Evolutionary conservation across 2,797 vertebrate species (phyloP).

Genomic region (Helarctos malayanus): DNA sequence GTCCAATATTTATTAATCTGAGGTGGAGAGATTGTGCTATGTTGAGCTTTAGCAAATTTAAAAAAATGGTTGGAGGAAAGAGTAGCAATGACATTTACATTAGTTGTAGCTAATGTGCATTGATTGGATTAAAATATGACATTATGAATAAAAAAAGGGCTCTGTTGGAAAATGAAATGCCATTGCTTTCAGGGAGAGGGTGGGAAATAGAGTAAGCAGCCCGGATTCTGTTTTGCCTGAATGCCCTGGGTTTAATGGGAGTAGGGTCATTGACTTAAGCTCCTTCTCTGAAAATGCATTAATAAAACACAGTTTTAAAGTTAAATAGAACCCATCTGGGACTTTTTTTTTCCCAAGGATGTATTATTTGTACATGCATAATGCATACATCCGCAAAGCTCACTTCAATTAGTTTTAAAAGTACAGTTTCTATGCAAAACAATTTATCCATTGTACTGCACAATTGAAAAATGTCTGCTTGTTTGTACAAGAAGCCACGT

Average conservation of each 20-base stretch:
- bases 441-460: constrained; percentile 31
- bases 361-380: constrained; percentile 57
- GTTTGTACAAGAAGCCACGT: constrained; percentile 14
- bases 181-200: constrained; percentile 22
- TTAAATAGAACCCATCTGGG: constrained; percentile 54
- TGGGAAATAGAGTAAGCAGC: neutral
- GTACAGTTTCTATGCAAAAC: constrained; percentile 61
- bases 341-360: neutral
- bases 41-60: constrained; percentile 59
- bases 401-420: constrained; percentile 69
- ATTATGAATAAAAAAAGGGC: constrained; percentile 73
- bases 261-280: constrained; percentile 66
- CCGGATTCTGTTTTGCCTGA: neutral
- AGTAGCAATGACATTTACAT: constrained; percentile 84
- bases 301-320: constrained; percentile 70
- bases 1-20: constrained; percentile 60
- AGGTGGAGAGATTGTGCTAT: constrained; percentile 47
- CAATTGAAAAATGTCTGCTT: constrained; percentile 68
- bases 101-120: constrained; percentile 84
- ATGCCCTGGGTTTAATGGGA: constrained; percentile 44
- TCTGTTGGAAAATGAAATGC: constrained; percentile 80
- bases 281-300: constrained; percentile 61
- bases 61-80: constrained; percentile 70
- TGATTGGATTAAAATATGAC: constrained; percentile 87
- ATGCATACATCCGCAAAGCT: neutral